Conservation (phyloP, 2,113 vertebrate genomes). For the Thryonomys swinderianus region DNA sequence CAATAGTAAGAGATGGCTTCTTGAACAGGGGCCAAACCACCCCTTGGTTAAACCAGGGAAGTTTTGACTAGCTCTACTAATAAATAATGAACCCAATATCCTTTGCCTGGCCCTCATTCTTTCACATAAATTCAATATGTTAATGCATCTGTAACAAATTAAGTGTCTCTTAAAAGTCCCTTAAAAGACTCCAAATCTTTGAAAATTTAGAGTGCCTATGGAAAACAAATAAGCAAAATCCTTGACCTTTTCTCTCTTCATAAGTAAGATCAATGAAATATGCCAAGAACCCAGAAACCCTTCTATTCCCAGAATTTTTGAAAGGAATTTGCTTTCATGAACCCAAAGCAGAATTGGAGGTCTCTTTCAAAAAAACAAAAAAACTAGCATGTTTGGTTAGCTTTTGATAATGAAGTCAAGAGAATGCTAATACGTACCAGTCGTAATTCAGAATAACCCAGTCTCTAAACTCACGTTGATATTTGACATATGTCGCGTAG, state of each 20-base stretch:
- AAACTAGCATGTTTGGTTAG: constrained; percentile 57
- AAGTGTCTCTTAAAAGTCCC: constrained; percentile 82
- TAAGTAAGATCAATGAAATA: constrained; percentile 78
- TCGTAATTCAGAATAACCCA: constrained; percentile 35
- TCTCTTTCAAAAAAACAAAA: constrained; percentile 32
- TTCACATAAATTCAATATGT: constrained; percentile 81
- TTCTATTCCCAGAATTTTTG: constrained; percentile 64
- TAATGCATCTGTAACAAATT: constrained; percentile 83
- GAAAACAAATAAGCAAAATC: constrained; percentile 83
- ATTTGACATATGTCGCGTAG: constrained; percentile 64
- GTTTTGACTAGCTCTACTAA: constrained; percentile 78
- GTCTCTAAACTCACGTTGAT: constrained; percentile 63
- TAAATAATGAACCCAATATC: constrained; percentile 81
- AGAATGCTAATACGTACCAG: constrained; percentile 68
- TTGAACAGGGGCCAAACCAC: constrained; percentile 78
- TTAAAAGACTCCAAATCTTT: constrained; percentile 82
- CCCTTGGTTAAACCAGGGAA: constrained; percentile 75
- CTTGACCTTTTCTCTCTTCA: constrained; percentile 79
- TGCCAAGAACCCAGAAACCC: constrained; percentile 68
- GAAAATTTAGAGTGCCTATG: constrained; percentile 80
- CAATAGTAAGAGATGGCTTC: constrained; percentile 75
- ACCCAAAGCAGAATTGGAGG: constrained; percentile 69
- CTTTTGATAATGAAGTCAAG: constrained; percentile 76
- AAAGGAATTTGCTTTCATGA: constrained; percentile 74
- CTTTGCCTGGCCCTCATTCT: constrained; percentile 75